Base-by-base conservation (phyloP, 2,888 invertebrate genomes). In the Mythimna pallens region DNA sequence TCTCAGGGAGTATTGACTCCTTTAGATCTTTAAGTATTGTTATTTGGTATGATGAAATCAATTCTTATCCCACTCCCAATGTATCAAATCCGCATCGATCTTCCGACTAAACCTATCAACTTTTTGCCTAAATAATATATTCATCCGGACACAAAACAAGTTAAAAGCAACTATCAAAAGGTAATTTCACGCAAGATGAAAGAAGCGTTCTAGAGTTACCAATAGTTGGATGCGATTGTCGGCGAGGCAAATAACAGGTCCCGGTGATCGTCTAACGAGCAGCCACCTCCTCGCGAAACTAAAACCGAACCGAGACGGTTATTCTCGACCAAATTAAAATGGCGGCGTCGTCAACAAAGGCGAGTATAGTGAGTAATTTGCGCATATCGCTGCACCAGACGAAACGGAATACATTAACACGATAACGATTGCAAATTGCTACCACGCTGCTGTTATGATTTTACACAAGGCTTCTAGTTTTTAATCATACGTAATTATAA, bases 121-220 rank as follows among this genome's bases (percentile, higher is more conserved):
- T 82, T 86, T 85, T 85, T 82, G 78, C 78, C 65, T 57, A 79
- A 85, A 87, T 83, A 87, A 83, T 62, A 78, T 75, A 80, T 82
- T 80, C 77, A 77, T 83, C 61, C 52, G 67, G 61, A 73, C 69
- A 76, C 79, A 80, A 78, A 88, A 85, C 84, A 76, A 87, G 86
- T 83, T 85, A 87, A 87, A 83, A 87, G 83, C 86, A 79, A 82
- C 88, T 78, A 86, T 85, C 80, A 85, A 87, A 89, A 90, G 89
- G 89, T 89, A 91, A 93, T 91, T 92, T 93, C 89, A 91, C 88
- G 88, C 87, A 82, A 92, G 91, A 91, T 90, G 87, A 89, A 92
- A 90, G 89, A 90, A 89, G 88, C 90, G 89, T 85, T 89, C 84
- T 91, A 84, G 82, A 88, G 89, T 92, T 91, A 90, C 89, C 89